These are phyloP conservation scores for Poicephalus gulielmi DNA, from an alignment of 2,113 vertebrate species.

Conservation along the genomic window DNA sequence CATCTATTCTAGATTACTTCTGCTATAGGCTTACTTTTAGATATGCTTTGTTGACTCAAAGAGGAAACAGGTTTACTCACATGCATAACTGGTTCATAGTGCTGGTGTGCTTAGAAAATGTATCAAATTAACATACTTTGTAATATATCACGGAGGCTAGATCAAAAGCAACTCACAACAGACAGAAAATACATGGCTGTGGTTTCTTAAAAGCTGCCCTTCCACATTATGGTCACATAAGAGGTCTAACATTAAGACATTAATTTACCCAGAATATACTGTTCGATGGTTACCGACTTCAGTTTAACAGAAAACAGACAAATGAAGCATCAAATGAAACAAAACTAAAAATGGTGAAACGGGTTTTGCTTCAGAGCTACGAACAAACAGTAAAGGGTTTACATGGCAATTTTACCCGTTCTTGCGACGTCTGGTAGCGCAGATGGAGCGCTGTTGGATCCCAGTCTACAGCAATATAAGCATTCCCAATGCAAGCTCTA, in stretches of 20 bases:
- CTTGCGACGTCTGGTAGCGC: slow-evolving; percentile 97
- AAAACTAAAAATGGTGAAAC: neutral
- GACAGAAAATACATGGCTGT: neutral
- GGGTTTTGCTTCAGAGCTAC: neutral
- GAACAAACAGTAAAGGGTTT: too few relatives aligned
- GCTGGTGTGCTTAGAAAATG: neutral
- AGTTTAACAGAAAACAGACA: neutral
- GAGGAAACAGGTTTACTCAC: neutral
- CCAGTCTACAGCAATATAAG: slow-evolving; percentile 98
- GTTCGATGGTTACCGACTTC: neutral
- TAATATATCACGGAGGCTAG: neutral
- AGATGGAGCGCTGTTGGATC: slow-evolving; percentile 96
- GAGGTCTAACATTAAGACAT: neutral
- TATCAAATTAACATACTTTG: neutral
- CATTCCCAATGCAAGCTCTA: slow-evolving; percentile 87
- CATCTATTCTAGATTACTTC: neutral
- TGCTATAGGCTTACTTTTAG: neutral
- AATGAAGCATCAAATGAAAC: neutral
- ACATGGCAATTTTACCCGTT: slow-evolving; percentile 79
- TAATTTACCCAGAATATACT: neutral
- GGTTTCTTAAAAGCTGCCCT: slow-evolving; percentile 1
- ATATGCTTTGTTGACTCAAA: neutral
- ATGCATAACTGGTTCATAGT: neutral
- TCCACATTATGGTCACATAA: neutral
- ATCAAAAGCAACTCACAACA: neutral